A percentile compares a stretch with the other conserved stretches of the same genome.
phyloP scores from a whole-genome alignment of 2,797 vertebrate species.

The Cryptoprocta ferox region DNA sequence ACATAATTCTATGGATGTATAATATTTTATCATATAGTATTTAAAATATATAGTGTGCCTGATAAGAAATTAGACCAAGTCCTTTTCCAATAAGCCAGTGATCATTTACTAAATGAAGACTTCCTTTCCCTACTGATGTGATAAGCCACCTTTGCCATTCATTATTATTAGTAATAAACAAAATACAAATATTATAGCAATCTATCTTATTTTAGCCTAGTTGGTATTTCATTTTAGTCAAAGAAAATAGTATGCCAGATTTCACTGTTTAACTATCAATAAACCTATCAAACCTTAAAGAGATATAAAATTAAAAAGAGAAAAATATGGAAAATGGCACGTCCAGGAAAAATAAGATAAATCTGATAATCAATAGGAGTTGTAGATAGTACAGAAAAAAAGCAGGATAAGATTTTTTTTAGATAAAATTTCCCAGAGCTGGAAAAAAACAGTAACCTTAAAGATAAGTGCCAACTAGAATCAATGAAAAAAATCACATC shows the following conservation, averaged over 20 bases:
- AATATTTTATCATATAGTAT: slow-evolving; percentile 4
- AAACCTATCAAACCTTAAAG: background rate
- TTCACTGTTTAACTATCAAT: slow-evolving; percentile 29
- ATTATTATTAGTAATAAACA: background rate
- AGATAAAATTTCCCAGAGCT: background rate
- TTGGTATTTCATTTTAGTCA: slow-evolving; percentile 34
- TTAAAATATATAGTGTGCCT: background rate
- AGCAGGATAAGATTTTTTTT: background rate
- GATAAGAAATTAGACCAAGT: slow-evolving; percentile 24
- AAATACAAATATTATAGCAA: slow-evolving; percentile 43
- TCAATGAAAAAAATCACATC: background rate
- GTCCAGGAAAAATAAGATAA: background rate
- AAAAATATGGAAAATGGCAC: background rate
- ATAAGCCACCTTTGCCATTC: background rate
- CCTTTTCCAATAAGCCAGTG: slow-evolving; percentile 4
- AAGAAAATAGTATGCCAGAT: background rate
- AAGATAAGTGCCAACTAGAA: background rate
- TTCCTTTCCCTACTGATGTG: background rate
- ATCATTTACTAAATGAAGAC: background rate
- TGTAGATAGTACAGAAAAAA: background rate
- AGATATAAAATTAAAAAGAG: background rate
- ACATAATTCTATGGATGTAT: background rate
- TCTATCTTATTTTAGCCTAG: background rate
- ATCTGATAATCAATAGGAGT: background rate
- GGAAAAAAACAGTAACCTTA: background rate